Conservation (phyloP, 2,888 invertebrate genomes). For the Chromoteleia sp. region DNA sequence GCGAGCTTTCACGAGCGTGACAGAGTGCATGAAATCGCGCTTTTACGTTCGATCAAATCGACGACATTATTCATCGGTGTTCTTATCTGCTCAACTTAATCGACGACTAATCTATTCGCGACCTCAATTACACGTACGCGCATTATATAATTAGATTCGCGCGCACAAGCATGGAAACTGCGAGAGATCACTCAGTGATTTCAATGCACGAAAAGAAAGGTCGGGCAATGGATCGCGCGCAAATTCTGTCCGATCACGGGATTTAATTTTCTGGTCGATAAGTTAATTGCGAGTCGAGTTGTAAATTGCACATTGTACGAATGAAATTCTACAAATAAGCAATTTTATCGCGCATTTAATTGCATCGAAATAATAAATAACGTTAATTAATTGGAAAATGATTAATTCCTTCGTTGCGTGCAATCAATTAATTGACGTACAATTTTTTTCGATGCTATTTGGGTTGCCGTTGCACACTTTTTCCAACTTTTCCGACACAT, state of each 20-base stretch:
- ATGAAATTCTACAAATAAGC: slow-evolving; percentile 9
- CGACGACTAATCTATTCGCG: slow-evolving; percentile 22
- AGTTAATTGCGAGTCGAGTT: slow-evolving; percentile 29
- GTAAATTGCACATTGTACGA: slow-evolving; percentile 12
- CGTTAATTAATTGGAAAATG: slow-evolving; percentile 9
- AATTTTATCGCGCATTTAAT: slow-evolving; percentile 3
- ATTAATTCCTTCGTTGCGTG: not conserved
- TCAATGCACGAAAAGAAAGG: slow-evolving; percentile 36
- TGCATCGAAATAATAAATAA: not conserved
- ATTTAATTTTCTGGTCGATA: slow-evolving; percentile 32
- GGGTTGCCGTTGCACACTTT: not conserved
- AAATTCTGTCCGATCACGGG: slow-evolving; percentile 16
- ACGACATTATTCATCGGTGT: slow-evolving; percentile 33
- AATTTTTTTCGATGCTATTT: not conserved
- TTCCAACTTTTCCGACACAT: no score
- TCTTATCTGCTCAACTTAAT: slow-evolving; percentile 23
- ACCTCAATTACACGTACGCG: slow-evolving; percentile 26
- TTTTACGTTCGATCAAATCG: slow-evolving; percentile 30
- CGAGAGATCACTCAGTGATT: slow-evolving; percentile 14
- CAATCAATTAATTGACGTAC: not conserved
- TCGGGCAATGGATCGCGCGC: slow-evolving; percentile 20
- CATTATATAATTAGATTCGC: slow-evolving; percentile 29
- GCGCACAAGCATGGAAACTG: not conserved
- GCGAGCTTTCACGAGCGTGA: slow-evolving; percentile 33
- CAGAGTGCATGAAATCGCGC: slow-evolving; percentile 32